Evolutionary conservation across 2,888 invertebrate species (phyloP).

Genomic region (Anarsia innoxiella): DNA sequence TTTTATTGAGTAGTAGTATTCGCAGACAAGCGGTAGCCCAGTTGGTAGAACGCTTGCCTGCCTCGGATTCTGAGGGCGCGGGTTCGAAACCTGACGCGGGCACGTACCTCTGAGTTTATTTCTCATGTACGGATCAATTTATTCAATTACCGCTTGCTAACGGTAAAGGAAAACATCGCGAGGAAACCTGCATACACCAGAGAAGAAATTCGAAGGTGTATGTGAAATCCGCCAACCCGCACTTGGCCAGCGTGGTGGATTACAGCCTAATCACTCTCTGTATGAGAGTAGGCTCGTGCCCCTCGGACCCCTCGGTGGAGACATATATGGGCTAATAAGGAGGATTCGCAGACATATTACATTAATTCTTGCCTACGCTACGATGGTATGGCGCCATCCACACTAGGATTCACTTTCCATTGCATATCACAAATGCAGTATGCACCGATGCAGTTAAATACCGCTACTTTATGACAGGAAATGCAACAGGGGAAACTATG

Average conservation of each 20-base stretch:
- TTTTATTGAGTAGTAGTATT: too few relatives aligned
- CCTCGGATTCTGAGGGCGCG: background rate
- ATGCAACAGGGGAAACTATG: too few relatives aligned
- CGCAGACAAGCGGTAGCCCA: background rate
- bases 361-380: too few relatives aligned
- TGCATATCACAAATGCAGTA: too few relatives aligned
- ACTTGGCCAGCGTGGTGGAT: background rate
- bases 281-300: background rate
- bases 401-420: too few relatives aligned
- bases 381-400: too few relatives aligned
- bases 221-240: background rate
- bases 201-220: background rate
- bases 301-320: background rate
- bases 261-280: background rate
- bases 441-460: too few relatives aligned
- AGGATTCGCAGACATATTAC: too few relatives aligned
- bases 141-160: background rate
- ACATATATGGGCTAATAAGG: background rate
- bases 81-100: background rate
- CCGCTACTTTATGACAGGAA: too few relatives aligned
- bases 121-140: background rate
- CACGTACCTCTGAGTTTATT: background rate
- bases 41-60: background rate
- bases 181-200: background rate
- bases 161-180: background rate